Evolutionary conservation across 2,888 invertebrate species (phyloP), one percentile per base, ranked within the genome.

Genomic region (Idaea aversata): DNA sequence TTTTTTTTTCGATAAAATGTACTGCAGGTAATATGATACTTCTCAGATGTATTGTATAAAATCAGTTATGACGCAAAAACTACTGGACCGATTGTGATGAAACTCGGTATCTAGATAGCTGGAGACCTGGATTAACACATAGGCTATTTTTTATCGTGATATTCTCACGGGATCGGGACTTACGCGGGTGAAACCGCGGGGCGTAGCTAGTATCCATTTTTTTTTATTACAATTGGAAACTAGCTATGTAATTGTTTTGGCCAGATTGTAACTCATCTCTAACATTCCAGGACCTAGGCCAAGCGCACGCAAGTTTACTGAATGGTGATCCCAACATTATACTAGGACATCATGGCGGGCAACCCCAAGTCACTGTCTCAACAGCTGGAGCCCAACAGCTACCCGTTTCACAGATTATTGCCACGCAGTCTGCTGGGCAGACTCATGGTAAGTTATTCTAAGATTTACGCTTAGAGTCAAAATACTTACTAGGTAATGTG

Each of bases 311-410:
- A 15, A 88, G 89, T 72, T 87, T 93, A 75, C 80, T 93, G 25
- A 93, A 93, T 81, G 93, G 93, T 15, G 93, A 93, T 75, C 92
- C 92, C 35, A 91, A 92, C 72, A 90, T 93, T 62, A 89, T 94
- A 80, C 87, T 95, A 66, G 92, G 94, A n/a, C 94, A 94, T 72
- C 94, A 94, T 82, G 83, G 86, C 4, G 91, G 93, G 5, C 91
- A 89, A 71, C 78, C 85, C 1, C 91, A 90, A 72, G 90, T 91
- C 64, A 88, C 91, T 3, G 91, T 93, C 5, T 90, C 91, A 5
- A 88, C 87, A 3, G 78, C 87, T 0, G 84, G 83, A 10, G 83
- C 83, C 3, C 93, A 93, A 73, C 93, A 93, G 73, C 90, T 93
- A 75, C 93, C 92, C 3, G 91, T 92, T 2, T 88, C 93, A 58